phyloP scores from a whole-genome alignment of 2,113 vertebrate genomes.

The Sula dactylatra region DNA sequence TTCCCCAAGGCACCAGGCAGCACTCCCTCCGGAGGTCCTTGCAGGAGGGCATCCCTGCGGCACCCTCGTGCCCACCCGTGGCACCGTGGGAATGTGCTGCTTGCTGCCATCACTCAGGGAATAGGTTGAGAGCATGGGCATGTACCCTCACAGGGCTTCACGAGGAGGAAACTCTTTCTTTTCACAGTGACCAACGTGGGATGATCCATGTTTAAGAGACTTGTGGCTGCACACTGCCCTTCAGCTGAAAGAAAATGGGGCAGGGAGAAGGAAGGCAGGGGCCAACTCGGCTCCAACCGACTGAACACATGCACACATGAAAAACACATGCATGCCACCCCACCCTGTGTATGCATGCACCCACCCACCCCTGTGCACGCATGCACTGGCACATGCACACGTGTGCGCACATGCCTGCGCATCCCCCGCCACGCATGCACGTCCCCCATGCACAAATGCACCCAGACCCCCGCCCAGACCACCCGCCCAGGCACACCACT shows the following conservation, averaged over 20 bases:
- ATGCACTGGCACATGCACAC: no score
- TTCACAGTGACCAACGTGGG: rapidly evolving
- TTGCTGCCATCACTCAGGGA: neutral
- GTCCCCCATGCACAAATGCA: no score
- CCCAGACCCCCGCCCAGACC: neutral
- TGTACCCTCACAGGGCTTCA: rapidly evolving
- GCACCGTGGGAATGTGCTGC: rapidly evolving
- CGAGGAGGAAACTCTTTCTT: rapidly evolving
- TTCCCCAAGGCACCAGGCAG: neutral
- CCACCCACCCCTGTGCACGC: no score
- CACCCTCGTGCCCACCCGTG: neutral
- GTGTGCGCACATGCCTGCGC: no score
- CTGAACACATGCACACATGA: neutral
- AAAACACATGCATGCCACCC: no score
- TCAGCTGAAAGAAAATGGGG: neutral
- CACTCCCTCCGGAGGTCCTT: rapidly evolving
- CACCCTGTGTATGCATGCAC: no score
- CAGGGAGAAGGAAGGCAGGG: no score
- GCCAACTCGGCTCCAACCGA: rapidly evolving
- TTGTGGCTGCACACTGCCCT: neutral
- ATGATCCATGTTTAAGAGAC: neutral
- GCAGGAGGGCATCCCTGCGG: rapidly evolving
- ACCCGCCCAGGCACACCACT: neutral
- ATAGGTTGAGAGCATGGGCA: neutral
- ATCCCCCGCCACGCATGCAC: rapidly evolving